Percentiles rank a stretch among this genome's conserved stretches.
Conservation (phyloP, 1,140 invertebrate species). For the Dinoponera quadriceps region DNA sequence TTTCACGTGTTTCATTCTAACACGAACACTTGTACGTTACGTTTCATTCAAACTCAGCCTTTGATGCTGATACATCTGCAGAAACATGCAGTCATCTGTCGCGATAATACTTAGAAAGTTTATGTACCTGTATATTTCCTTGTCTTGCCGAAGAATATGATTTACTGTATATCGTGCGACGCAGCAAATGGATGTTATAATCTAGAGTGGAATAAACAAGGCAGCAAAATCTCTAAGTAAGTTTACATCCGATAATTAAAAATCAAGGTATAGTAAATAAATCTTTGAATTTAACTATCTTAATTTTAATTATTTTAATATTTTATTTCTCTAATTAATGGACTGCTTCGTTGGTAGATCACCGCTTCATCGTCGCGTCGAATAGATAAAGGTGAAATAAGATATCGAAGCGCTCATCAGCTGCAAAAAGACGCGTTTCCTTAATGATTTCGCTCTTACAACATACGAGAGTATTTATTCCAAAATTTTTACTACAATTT, state of each 20-base stretch:
- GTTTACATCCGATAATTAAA: too few relatives aligned
- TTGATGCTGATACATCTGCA: neutral
- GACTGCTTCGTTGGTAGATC: neutral
- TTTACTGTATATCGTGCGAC: too few relatives aligned
- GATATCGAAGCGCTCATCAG: neutral
- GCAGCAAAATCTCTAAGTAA: too few relatives aligned
- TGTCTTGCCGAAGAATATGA: too few relatives aligned
- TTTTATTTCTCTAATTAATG: neutral
- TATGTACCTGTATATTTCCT: too few relatives aligned
- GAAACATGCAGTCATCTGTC: too few relatives aligned
- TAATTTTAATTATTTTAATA: neutral
- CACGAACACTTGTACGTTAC: too few relatives aligned
- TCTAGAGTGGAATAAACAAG: too few relatives aligned
- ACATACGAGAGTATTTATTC: neutral
- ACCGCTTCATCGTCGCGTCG: neutral
- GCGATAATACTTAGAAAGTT: neutral
- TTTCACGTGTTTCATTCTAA: neutral
- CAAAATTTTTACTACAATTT: neutral
- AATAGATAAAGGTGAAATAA: conserved; percentile 35
- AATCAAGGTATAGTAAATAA: too few relatives aligned
- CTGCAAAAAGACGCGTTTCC: neutral
- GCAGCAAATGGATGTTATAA: too few relatives aligned
- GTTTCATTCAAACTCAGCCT: neutral
- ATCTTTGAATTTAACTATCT: too few relatives aligned
- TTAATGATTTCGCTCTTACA: neutral